A percentile compares a stretch with the other conserved stretches of the same genome.
These are phyloP conservation scores for Spatula versicolor DNA, from an alignment of 2,797 vertebrate genomes.

Conservation along the genomic window DNA sequence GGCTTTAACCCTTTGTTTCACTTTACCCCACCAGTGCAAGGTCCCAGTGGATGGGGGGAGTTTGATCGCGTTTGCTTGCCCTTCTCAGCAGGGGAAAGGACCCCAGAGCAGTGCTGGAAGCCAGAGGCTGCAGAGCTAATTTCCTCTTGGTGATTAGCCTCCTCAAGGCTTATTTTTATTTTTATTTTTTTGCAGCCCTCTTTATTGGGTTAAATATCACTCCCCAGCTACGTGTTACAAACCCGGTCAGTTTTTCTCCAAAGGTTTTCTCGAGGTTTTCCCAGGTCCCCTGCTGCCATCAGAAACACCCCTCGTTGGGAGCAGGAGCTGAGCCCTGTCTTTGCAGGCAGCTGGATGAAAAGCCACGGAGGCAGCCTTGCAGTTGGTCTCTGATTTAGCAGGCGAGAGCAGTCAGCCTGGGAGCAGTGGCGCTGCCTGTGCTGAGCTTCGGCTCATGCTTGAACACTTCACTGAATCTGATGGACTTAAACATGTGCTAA, in stretches of 20 bases:
- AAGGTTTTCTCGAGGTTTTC: not conserved
- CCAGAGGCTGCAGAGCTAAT: not conserved
- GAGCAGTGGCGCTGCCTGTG: not conserved
- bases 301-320: not conserved
- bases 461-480: conserved; percentile 49
- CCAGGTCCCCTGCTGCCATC: not conserved
- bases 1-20: not conserved
- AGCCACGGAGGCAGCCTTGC: not conserved
- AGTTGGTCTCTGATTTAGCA: no score
- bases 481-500: conserved; percentile 60
- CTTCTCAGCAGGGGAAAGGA: not conserved
- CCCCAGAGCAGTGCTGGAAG: not conserved
- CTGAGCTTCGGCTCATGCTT: not conserved
- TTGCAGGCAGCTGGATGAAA: not conserved
- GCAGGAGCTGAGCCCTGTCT: no score
- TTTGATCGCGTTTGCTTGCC: not conserved
- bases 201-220: conserved; percentile 29
- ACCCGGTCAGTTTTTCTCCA: conserved; percentile 20
- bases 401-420: not conserved
- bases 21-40: not conserved
- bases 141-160: not conserved
- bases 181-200: not conserved
- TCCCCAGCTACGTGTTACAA: conserved; percentile 32
- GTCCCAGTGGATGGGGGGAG: not conserved
- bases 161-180: not conserved